Conservation (phyloP, 2,888 invertebrate species). For the Junonia oenone region DNA sequence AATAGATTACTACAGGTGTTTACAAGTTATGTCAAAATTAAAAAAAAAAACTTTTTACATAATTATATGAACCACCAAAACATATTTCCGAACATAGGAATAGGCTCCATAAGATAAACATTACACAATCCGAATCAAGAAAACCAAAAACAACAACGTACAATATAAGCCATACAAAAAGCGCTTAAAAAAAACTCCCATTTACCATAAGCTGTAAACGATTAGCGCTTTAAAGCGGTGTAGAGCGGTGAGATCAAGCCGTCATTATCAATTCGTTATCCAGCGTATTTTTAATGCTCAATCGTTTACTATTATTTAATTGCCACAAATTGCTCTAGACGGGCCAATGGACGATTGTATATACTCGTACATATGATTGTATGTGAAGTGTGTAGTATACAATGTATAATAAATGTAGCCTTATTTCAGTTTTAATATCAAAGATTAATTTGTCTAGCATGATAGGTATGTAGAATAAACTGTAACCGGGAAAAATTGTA, state of each 20-base stretch:
- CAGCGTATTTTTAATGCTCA: slow-evolving; percentile 40
- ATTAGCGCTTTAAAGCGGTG: not conserved
- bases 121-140: no score
- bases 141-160: no score
- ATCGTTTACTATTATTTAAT: slow-evolving; percentile 57
- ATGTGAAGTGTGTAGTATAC: not conserved
- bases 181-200: not conserved
- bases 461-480: no score
- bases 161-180: not conserved
- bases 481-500: no score
- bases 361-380: no score
- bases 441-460: no score
- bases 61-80: not conserved
- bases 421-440: no score
- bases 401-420: not conserved
- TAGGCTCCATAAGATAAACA: not conserved
- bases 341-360: slow-evolving; percentile 36
- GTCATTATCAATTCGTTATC: slow-evolving; percentile 69
- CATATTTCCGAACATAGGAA: not conserved
- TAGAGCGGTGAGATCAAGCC: slow-evolving; percentile 50
- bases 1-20: no score
- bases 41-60: no score
- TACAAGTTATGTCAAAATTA: no score
- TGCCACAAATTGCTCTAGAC: slow-evolving; percentile 57
- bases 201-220: not conserved